phyloP scores from a whole-genome alignment of 30 jellyfish, hydroid and myxozoan species.

The Hydractinia symbiolongicarpus region DNA sequence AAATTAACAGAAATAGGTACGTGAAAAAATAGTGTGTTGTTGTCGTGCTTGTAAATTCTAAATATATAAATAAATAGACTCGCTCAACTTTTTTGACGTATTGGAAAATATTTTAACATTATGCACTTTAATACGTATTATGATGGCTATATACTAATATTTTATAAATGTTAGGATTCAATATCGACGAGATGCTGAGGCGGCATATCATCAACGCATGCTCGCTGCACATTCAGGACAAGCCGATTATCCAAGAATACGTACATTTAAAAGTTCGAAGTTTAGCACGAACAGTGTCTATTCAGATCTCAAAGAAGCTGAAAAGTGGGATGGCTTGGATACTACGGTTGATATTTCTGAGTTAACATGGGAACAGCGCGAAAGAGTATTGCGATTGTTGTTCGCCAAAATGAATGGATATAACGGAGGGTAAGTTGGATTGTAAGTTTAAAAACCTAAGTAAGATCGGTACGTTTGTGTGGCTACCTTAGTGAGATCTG shows the following conservation, averaged over 20 bases:
- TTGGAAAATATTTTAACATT: too few species aligned
- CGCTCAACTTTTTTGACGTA: too few species aligned
- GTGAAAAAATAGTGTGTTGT: neutral
- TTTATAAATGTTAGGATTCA: slow-evolving; percentile 33
- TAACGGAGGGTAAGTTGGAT: slow-evolving; percentile 19
- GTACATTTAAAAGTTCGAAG: slow-evolving; percentile 53
- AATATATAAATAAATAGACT: too few species aligned
- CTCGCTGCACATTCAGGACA: slow-evolving; percentile 84
- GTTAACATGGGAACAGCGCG: slow-evolving; percentile 95
- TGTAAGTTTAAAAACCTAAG: neutral
- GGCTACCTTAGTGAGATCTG: too few species aligned
- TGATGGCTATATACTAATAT: neutral
- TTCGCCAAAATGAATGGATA: slow-evolving; percentile 83
- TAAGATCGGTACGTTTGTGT: too few species aligned
- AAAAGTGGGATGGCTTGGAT: slow-evolving; percentile 54
- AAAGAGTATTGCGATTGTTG: slow-evolving; percentile 64
- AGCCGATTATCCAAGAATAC: slow-evolving; percentile 73
- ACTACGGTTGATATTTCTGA: slow-evolving; percentile 64
- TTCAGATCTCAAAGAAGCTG: slow-evolving; percentile 85
- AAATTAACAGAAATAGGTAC: slow-evolving; percentile 69
- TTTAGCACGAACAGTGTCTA: slow-evolving; percentile 73
- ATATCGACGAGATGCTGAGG: slow-evolving; percentile 75
- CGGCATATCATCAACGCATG: slow-evolving; percentile 60
- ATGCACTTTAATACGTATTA: too few species aligned
- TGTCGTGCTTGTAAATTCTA: too few species aligned